These are phyloP conservation scores for Cryptomyrus ogoouensis DNA, from an alignment of 2,113 vertebrate genomes.

Conservation along the genomic window DNA sequence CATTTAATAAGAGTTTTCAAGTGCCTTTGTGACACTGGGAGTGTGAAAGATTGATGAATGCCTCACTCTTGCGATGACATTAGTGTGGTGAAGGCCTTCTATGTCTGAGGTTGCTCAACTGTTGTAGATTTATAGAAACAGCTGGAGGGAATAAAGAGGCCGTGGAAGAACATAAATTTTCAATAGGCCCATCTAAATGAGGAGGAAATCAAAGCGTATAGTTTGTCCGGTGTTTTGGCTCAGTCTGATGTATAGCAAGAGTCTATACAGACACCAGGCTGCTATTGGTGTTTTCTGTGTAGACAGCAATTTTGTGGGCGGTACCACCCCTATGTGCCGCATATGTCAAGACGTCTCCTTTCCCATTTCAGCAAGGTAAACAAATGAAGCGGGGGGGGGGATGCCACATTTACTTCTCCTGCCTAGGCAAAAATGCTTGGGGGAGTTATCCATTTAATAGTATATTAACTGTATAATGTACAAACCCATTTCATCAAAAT, in stretches of 20 bases:
- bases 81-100: not conserved
- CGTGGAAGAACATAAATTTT: not conserved
- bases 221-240: not conserved
- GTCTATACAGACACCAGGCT: not conserved
- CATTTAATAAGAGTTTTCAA: not conserved
- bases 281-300: not conserved
- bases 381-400: not conserved
- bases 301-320: not conserved
- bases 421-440: not conserved
- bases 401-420: not conserved
- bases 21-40: not conserved
- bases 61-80: not conserved
- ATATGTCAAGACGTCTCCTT: not conserved
- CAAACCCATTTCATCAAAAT: not conserved
- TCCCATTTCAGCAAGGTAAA: not conserved
- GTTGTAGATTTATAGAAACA: not conserved
- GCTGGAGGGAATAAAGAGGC: not conserved
- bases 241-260: not conserved
- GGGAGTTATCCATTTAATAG: not conserved
- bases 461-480: not conserved
- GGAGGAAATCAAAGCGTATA: not conserved
- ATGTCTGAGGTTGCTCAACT: not conserved
- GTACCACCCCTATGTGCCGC: not conserved
- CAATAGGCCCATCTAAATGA: not conserved
- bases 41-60: not conserved